Base-by-base conservation (phyloP, 2,113 vertebrate species). In the Spermophilus dauricus region DNA sequence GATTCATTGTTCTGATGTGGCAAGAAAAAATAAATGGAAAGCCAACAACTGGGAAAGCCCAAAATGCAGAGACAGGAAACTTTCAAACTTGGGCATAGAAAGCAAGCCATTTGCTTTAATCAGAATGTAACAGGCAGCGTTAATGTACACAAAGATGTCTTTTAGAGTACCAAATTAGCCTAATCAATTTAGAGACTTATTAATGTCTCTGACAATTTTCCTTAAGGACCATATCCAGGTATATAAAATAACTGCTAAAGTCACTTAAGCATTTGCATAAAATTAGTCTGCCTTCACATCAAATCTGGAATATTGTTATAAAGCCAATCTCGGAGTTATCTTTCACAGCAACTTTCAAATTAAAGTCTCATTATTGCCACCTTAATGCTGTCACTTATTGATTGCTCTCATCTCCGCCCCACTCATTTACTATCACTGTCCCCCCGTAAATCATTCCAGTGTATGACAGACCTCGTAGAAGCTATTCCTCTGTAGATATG, bases 1-100 rank as follows among this genome's bases (percentile, higher is more conserved):
- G 98, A 98, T 98, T 98, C 98, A 98, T 42, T 98, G 86, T 96
- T 98, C 86, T 86, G 95, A 96, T 77, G 97, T 94, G 96, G 96
- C 92, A 97, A 63, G 61, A 97, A 56, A 85, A 53, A 85, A 63
- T 95, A 98, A 98, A 95, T 51, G 84, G 96, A 97, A 98, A 98
- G 93, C 97, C 94, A 98, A 95, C 92, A 58, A 87, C 78, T 86
- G 75, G 84, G 69, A 97, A 80, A 51, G 73, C 53, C 95, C 82
- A 92, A 72, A 96, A 89, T 58, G 48, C 34, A 93, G 92, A 94
- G 91, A 82, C 91, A 95, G 94, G 94, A 98, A 98, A 97, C 96
- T 98, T 98, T 92, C 95, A 97, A 89, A 97, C 91, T 72, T 81
- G 93, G 94, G 32, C 37, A 95, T 18, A 80, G 94, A 95, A 97